Evolutionary conservation across 2,888 invertebrate species (phyloP), one percentile per base, ranked within the genome.

Genomic region (Pterostichus madidus): DNA sequence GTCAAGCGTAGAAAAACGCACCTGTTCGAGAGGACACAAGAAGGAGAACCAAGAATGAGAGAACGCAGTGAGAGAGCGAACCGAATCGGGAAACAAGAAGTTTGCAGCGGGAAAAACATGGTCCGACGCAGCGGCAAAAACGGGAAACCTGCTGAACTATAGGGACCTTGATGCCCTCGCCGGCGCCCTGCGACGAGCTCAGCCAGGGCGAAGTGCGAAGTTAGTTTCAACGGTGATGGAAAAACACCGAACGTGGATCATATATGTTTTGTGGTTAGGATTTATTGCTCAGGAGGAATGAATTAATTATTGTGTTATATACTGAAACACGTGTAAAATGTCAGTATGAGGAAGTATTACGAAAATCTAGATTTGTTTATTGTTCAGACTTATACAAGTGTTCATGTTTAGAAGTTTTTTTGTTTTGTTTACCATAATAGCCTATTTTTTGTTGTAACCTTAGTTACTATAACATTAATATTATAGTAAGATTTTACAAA

Each of bases 251-350:
- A 49, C 11, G 1, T n/a, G 49, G n/a, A 35, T 64, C 64, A 35
- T 32, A 35, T n/a, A 32, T n/a, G 35, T 32, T 64, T 64, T 35
- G 32, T 32, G 64, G 64, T 7, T 6, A 32, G 32, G 32, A 64
- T 64, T 64, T 64, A 64, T 64, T 64, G 31, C 64, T 64, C 64
- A 35, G 13, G 59, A 59, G 64, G 10, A 64, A 64, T 64, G 64
- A 64, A 64, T 64, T 64, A 64, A 64, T 64, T 64, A 64, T 64
- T 32, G 31, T 32, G 35, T 39, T 3, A 31, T 59, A 64, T 64
- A 64, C 24, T 10, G 31, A 5, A 59, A 64, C 64, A 64, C 35
- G 35, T 64, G 32, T 35, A 35, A 64, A 35, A 64, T 64, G 64
- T 64, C 64, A 24, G 59, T 3, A 5, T 17, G 59, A 24, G 59